Base-by-base conservation (phyloP, 2,113 vertebrate genomes). In the Puffinus mauretanicus region DNA sequence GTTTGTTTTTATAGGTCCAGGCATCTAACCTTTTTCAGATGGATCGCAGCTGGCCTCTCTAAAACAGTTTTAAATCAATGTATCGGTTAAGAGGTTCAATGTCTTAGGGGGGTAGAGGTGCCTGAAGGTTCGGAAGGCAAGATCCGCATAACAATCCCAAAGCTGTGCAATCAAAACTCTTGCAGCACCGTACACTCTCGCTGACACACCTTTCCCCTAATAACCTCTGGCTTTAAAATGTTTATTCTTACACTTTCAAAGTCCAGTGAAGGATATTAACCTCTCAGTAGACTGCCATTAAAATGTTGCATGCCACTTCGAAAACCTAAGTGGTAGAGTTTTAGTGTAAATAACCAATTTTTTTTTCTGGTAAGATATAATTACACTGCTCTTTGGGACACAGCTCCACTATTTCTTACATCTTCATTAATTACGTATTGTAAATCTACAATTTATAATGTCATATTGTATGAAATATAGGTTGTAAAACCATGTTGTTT, bases 31-130 rank as follows among this genome's bases (percentile, higher is more conserved):
- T 94, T 92, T 97, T 94, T 82, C 65, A 77, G 30, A 66, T 85
- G 77, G 66, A 95, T 94, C 8, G 18, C 75, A 94, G 42, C 61
- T 76, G 84, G 67, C 49, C 46, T 94, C 72, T 93, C 91, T 93
- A 75, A 91, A 94, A 81, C 79, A 64, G 55, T 65, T 92, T 93
- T 93, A 96, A 93, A 96, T 95, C 90, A 94, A 86, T 96, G 83
- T 71, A 69, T 95, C 2, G 0, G 92, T 96, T 97, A 96, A 96
- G 79, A 96, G 80, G 81, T 96, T 96, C 92, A 93, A 6, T 67
- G 55, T 88, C 92, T 87, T 91, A 25, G 51, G 13, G 52, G 42
- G 58, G 19, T 51, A 77, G 84, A 92, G 73, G 76, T 82, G 76
- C 88, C 84, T 96, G 65, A 84, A 92, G 86, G 78, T 93, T 96